Base-by-base conservation (phyloP, 2,888 invertebrate species). In the Lathronympha strigana region DNA sequence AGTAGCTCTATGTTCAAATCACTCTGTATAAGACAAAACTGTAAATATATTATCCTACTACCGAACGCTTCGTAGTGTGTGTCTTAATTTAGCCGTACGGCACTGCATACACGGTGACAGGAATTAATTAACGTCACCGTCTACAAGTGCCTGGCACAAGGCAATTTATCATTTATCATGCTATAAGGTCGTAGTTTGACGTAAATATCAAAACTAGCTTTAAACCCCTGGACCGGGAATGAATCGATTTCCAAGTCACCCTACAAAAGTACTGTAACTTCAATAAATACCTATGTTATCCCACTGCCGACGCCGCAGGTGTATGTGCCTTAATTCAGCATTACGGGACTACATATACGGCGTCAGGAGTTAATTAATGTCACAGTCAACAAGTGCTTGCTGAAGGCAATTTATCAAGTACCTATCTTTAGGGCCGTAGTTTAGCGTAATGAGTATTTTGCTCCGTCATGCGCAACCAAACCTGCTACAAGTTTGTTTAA, bases 341-440 rank as follows among this genome's bases (percentile, higher is more conserved):
- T 54, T 40, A 54, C 38, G 54, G 23, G 38, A 11, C 23, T 36
- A 15, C 38, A 1, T 25, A 54, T 17, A 11, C 23, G 23, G 17
- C 31, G 21, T 45, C n/a, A 57, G 19, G 45, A 31, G 45, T 45
- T 57, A 57, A 57, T 57, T 57, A 57, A 57, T 45, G 31, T 31
- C 31, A 31, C 8, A 19, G 57, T 57, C 55, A 17, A 31, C 55
- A 21, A 17, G 19, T 21, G 31, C 40, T 43, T 21, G 45, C 9
- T 23, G 9, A 47, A 47, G 23, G 47, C 23, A 47, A 47, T 47
- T 47, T 47, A 23, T 47, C 47, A 47, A 23, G 47, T 47, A 45
- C 13, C 45, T 0, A 13, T 4, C 21, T 45, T 45, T 25, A 23
- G 23, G 4, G 21, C 45, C 23, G 23, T 47, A 23, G 23, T 47